These are phyloP conservation scores for Theocolax elegans DNA, from an alignment of 1,140 invertebrate species.

Conservation along the genomic window DNA sequence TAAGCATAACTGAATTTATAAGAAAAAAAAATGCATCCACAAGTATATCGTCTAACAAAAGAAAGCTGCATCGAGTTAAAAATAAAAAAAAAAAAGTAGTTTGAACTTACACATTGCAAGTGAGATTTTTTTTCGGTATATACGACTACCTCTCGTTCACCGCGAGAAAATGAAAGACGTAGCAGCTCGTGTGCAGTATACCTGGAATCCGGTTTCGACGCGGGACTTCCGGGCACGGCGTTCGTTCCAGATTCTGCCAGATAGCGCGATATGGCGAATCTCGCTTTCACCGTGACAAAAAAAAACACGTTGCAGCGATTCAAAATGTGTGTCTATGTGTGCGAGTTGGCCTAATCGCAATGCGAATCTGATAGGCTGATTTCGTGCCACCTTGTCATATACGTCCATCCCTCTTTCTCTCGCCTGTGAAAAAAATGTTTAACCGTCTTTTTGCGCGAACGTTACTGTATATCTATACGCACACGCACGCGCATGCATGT, in stretches of 20 bases:
- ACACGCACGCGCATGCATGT: too few species aligned
- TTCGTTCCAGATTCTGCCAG: slow-evolving; percentile 31
- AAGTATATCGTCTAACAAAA: too few species aligned
- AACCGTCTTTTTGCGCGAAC: slow-evolving; percentile 12
- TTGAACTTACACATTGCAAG: neutral
- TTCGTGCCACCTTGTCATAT: neutral
- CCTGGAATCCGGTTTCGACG: slow-evolving; percentile 40
- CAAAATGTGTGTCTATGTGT: neutral
- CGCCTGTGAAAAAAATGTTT: neutral
- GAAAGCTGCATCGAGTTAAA: neutral
- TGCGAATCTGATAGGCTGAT: slow-evolving; percentile 29
- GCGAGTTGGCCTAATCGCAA: slow-evolving; percentile 22
- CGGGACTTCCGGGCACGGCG: slow-evolving; percentile 31
- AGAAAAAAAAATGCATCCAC: too few species aligned
- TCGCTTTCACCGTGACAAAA: slow-evolving; percentile 33
- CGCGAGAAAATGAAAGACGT: slow-evolving; percentile 1
- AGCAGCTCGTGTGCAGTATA: neutral
- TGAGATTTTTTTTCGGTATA: too few species aligned
- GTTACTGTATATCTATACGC: too few species aligned
- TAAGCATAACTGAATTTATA: too few species aligned
- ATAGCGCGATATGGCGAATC: slow-evolving; percentile 34
- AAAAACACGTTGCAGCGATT: neutral
- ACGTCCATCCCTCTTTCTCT: neutral
- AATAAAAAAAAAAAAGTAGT: neutral
- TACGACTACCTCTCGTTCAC: too few species aligned